These are phyloP conservation scores for Crypturellus undulatus DNA, from an alignment of 2,113 vertebrate genomes.

Conservation along the genomic window DNA sequence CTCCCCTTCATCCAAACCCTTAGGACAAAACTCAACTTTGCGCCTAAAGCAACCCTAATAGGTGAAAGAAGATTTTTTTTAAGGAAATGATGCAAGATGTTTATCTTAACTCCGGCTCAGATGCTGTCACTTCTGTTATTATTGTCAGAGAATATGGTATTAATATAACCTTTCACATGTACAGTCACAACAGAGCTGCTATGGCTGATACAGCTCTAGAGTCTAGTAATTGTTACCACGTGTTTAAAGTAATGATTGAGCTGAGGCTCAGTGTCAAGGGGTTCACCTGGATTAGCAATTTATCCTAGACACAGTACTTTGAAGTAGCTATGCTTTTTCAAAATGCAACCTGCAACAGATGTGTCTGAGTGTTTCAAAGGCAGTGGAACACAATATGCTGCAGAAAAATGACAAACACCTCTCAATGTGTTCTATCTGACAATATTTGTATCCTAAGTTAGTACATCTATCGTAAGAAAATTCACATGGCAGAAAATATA, in stretches of 20 bases:
- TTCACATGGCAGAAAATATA: background rate
- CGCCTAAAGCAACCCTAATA: background rate
- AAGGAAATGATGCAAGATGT: background rate
- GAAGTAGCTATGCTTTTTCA: background rate
- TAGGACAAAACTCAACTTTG: background rate
- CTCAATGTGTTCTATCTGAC: background rate
- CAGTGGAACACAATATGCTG: background rate
- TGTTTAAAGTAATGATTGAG: background rate
- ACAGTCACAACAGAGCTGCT: background rate
- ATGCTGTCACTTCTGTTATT: background rate
- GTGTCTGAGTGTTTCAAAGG: background rate
- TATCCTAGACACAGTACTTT: background rate
- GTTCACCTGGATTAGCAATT: background rate
- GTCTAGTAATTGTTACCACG: accelerated
- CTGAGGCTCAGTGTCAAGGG: background rate
- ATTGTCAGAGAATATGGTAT: accelerated
- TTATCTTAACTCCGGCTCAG: background rate
- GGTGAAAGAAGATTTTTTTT: background rate
- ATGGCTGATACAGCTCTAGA: background rate
- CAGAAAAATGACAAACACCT: background rate
- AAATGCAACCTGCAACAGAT: background rate
- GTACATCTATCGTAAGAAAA: background rate
- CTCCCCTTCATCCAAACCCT: background rate
- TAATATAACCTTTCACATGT: accelerated
- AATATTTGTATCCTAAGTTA: background rate